Conservation (phyloP, 2,797 vertebrate species). For the Moxostoma hubbsi region DNA sequence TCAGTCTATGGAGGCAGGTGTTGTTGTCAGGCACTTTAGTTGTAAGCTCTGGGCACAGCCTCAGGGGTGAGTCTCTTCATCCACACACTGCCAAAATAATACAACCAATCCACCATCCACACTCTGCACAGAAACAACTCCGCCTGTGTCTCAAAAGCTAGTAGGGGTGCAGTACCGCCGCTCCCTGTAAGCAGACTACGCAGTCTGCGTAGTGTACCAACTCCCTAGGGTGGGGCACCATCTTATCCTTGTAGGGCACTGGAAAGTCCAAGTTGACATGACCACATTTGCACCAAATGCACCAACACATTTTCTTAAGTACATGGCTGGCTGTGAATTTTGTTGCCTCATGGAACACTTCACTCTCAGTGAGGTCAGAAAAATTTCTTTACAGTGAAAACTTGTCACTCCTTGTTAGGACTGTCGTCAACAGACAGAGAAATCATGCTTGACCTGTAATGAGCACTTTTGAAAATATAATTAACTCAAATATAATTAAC, state of each 20-base stretch:
- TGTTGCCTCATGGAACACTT: neutral
- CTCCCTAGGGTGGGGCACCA: no score
- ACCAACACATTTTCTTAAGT: no score
- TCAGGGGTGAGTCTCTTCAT: conserved; percentile 15
- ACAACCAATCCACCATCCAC: neutral
- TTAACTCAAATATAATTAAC: conserved; percentile 36
- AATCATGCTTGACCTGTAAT: conserved; percentile 23
- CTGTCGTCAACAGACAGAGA: conserved; percentile 17
- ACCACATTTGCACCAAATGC: no score
- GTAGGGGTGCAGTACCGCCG: no score
- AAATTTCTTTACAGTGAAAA: no score
- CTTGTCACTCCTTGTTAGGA: no score
- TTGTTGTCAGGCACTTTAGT: neutral
- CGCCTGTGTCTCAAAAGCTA: no score
- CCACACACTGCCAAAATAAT: neutral
- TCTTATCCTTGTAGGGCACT: no score
- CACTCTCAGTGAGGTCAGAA: neutral
- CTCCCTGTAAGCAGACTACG: no score
- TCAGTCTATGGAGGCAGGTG: neutral
- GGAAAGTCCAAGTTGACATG: no score
- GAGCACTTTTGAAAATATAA: conserved; percentile 31
- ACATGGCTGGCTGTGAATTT: neutral
- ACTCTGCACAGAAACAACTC: neutral
- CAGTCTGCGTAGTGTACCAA: no score
- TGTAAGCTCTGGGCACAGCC: conserved; percentile 42